Evolutionary conservation across 2,888 invertebrate genomes (phyloP).

Genomic region (Rhabditophanes sp.): DNA sequence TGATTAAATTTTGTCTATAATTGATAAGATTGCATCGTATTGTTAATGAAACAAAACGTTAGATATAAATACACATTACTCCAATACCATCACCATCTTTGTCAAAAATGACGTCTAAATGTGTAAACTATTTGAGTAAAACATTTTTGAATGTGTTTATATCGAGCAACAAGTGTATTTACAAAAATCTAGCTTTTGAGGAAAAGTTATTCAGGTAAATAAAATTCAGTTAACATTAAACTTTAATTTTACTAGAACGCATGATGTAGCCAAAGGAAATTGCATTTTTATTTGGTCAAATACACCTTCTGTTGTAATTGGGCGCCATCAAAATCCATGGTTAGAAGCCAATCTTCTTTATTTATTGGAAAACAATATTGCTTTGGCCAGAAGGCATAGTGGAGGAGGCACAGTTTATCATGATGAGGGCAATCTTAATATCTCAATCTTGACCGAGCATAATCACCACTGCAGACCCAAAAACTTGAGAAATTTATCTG

Average conservation of each 20-base stretch:
- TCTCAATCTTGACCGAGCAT: constrained; percentile 72
- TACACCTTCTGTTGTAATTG: constrained; percentile 81
- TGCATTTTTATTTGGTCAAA: too few relatives aligned
- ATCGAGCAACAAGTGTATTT: constrained; percentile 71
- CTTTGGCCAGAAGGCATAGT: constrained; percentile 62
- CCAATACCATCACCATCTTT: too few relatives aligned
- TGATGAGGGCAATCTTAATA: constrained; percentile 65
- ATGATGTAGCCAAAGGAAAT: constrained; percentile 1
- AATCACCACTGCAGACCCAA: constrained; percentile 67
- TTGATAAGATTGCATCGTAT: too few relatives aligned
- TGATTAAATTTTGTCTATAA: too few relatives aligned
- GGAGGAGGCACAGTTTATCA: constrained; percentile 93
- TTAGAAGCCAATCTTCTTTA: constrained; percentile 65
- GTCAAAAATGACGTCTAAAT: too few relatives aligned
- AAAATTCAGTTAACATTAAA: not conserved
- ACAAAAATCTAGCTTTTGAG: constrained; percentile 79
- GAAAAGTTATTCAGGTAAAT: constrained; percentile 80
- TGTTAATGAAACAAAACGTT: too few relatives aligned
- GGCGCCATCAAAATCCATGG: constrained; percentile 92
- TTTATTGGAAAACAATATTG: constrained; percentile 56
- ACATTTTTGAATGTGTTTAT: too few relatives aligned
- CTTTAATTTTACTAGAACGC: not conserved
- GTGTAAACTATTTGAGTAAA: too few relatives aligned
- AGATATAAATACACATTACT: too few relatives aligned
- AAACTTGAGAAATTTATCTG: constrained; percentile 70